These are phyloP conservation scores for Onychorhynchus coronatus DNA, from an alignment of 2,113 vertebrate species.

Conservation along the genomic window DNA sequence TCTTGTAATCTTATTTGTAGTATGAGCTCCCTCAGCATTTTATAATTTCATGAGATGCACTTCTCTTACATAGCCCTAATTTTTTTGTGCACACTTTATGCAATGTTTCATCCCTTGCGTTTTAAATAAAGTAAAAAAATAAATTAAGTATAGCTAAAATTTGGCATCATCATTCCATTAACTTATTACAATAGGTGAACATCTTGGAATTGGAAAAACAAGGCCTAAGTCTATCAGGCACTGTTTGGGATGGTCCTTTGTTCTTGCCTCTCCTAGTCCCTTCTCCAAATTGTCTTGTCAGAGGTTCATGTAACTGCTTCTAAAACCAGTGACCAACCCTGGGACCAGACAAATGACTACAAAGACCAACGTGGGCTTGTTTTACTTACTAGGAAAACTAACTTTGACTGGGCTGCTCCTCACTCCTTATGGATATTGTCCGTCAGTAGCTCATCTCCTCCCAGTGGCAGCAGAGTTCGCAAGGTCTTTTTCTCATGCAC, in stretches of 20 bases:
- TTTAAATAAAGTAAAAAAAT: slow-evolving; percentile 42
- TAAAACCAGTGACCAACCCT: background rate
- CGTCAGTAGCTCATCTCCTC: background rate
- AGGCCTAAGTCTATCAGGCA: background rate
- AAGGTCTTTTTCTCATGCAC: background rate
- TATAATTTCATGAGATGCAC: background rate
- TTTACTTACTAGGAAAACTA: background rate
- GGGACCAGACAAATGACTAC: background rate
- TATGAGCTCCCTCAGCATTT: background rate
- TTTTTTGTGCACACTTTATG: background rate
- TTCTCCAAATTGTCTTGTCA: background rate
- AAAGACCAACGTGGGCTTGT: background rate
- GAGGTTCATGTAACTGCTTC: background rate
- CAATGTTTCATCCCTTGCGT: slow-evolving; percentile 14
- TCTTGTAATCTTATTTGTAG: background rate
- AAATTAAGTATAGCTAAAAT: slow-evolving; percentile 13
- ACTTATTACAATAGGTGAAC: background rate
- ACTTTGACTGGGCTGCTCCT: background rate
- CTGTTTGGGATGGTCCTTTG: background rate
- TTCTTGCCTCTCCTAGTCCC: background rate
- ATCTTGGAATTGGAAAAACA: background rate
- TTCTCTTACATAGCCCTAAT: background rate
- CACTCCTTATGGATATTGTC: background rate
- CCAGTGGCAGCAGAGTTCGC: background rate
- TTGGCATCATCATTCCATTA: slow-evolving; percentile 24